These are phyloP conservation scores for Mastomys natalensis DNA, from an alignment of 2,113 vertebrate genomes.

Conservation along the genomic window DNA sequence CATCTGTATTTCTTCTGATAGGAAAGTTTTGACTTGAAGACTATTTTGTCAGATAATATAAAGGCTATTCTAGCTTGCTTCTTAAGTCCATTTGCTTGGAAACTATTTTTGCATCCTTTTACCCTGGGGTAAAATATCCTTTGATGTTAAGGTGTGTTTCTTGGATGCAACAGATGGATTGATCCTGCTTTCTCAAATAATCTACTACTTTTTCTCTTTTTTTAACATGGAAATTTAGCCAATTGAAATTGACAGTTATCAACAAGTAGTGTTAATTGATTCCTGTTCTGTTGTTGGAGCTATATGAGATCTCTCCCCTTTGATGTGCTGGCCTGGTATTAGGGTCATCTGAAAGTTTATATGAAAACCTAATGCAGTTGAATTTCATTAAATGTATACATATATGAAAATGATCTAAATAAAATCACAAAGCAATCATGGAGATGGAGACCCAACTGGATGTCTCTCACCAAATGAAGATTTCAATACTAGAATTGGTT, in stretches of 20 bases:
- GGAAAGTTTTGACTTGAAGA: not conserved
- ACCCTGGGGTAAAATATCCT: not conserved
- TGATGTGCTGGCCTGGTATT: not conserved
- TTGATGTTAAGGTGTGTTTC: not conserved
- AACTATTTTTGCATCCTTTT: not conserved
- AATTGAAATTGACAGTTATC: not conserved
- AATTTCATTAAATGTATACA: not conserved
- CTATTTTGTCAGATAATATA: not conserved
- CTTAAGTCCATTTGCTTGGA: not conserved
- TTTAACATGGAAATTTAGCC: not conserved
- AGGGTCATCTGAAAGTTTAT: not conserved
- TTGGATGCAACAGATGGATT: not conserved
- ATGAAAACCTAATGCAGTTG: not conserved
- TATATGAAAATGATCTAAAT: not conserved
- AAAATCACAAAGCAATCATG: not conserved
- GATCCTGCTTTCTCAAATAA: not conserved
- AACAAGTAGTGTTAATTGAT: not conserved
- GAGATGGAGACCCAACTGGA: not conserved
- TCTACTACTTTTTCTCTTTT: not conserved
- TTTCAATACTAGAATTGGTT: not conserved
- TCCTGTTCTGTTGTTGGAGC: not conserved
- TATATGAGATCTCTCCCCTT: not conserved
- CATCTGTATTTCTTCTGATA: not conserved
- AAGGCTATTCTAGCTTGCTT: not conserved
- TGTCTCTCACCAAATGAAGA: not conserved